A percentile compares a stretch with the other conserved stretches of the same genome.
Evolutionary conservation across 1,140 invertebrate genomes (phyloP).

Genomic region (Portunus trituberculatus): DNA sequence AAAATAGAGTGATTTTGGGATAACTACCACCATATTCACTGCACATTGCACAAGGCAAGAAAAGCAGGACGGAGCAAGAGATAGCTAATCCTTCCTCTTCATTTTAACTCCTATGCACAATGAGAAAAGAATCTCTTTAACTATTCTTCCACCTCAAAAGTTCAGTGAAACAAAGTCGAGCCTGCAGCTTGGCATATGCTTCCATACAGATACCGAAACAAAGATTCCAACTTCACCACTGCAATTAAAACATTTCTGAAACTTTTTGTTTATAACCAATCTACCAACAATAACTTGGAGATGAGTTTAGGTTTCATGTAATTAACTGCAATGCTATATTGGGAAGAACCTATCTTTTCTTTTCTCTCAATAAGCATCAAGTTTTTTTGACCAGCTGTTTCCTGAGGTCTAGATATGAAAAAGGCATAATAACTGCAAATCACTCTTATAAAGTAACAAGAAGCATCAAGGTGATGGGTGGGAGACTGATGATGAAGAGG

Average conservation of each 20-base stretch:
- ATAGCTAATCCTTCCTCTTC: no score
- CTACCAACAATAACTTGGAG: not conserved
- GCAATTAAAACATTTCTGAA: not conserved
- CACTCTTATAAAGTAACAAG: not conserved
- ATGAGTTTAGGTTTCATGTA: not conserved
- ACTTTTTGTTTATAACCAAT: not conserved
- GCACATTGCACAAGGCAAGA: no score
- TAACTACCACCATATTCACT: no score
- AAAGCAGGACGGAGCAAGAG: no score
- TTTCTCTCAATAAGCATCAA: not conserved
- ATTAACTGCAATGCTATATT: not conserved
- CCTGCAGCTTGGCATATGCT: not conserved
- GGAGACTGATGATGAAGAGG: not conserved
- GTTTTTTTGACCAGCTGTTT: not conserved
- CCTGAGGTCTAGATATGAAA: not conserved
- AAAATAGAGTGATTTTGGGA: not conserved
- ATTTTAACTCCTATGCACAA: no score
- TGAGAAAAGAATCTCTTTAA: no score
- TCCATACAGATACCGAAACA: not conserved
- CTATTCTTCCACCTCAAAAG: no score
- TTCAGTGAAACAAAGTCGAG: no score
- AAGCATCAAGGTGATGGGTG: not conserved
- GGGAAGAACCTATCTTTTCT: not conserved
- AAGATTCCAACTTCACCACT: not conserved
- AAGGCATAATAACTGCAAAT: not conserved